These are phyloP conservation scores for Drosophila birchii DNA, from an alignment of 2,888 invertebrate species.

Conservation along the genomic window DNA sequence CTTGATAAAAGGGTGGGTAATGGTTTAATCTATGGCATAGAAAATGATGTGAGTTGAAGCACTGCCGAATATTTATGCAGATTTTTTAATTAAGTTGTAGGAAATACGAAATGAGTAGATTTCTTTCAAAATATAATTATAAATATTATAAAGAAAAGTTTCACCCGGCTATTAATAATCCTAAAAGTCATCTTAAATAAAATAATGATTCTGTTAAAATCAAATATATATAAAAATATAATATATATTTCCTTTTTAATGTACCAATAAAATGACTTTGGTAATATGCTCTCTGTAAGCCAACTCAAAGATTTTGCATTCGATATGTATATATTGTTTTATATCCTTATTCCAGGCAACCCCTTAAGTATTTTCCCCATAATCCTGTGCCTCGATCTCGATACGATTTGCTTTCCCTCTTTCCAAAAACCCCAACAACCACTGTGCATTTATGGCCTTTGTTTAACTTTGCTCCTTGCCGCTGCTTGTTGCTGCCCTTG, in stretches of 20 bases:
- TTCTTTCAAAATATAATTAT: too few species aligned
- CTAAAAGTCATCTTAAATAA: too few species aligned
- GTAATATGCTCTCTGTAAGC: neutral
- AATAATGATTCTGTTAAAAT: too few species aligned
- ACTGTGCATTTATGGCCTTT: constrained; percentile 69
- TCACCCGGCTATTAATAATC: too few species aligned
- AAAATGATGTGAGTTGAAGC: neutral
- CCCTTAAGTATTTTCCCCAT: neutral
- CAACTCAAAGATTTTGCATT: neutral
- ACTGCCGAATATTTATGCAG: too few species aligned
- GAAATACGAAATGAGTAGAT: too few species aligned
- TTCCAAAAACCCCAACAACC: constrained; percentile 16
- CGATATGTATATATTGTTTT: neutral
- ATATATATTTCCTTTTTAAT: neutral
- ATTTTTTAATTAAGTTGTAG: too few species aligned
- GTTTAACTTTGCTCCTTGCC: constrained; percentile 66
- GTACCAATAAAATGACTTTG: neutral
- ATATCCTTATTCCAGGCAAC: neutral
- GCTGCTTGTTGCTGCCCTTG: constrained; percentile 46
- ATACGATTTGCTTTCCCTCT: too few species aligned
- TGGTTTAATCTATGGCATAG: neutral
- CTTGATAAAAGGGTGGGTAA: neutral
- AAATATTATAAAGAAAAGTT: too few species aligned
- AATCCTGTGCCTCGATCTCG: neutral
- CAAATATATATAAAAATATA: neutral